These are phyloP conservation scores for Eristalis pertinax DNA, from an alignment of 2,888 invertebrate species.

Conservation along the genomic window DNA sequence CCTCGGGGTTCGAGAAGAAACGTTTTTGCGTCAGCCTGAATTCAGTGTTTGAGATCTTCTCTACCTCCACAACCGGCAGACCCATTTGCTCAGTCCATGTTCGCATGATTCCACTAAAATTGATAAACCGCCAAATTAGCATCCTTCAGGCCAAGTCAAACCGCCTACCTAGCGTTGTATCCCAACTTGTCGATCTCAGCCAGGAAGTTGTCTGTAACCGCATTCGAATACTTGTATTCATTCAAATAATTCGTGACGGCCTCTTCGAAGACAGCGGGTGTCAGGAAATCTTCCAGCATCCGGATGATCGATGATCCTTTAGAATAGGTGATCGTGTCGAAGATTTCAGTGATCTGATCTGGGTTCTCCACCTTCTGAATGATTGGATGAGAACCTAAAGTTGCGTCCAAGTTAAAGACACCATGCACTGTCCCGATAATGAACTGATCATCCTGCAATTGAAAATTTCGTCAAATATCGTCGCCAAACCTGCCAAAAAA, in stretches of 20 bases:
- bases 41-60: slow-evolving; percentile 81
- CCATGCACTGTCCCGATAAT: slow-evolving; percentile 87
- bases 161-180: slow-evolving; percentile 80
- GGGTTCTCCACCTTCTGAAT: slow-evolving; percentile 92
- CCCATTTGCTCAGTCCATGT: slow-evolving; percentile 96
- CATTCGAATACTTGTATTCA: slow-evolving; percentile 88
- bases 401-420: slow-evolving; percentile 89
- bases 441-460: slow-evolving; percentile 89
- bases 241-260: slow-evolving; percentile 90
- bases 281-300: slow-evolving; percentile 92
- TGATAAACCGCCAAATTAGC: neutral
- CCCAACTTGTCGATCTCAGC: slow-evolving; percentile 83
- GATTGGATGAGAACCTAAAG: slow-evolving; percentile 94
- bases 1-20: slow-evolving; percentile 88
- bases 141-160: neutral
- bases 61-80: slow-evolving; percentile 88
- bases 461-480: neutral
- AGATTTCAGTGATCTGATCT: slow-evolving; percentile 95
- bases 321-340: slow-evolving; percentile 94
- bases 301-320: slow-evolving; percentile 94
- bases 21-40: slow-evolving; percentile 89
- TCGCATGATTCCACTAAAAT: slow-evolving; percentile 86
- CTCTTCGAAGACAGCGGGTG: slow-evolving; percentile 85
- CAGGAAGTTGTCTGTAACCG: slow-evolving; percentile 90
- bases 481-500: neutral